These are phyloP conservation scores for Heteropelma amictum DNA, from an alignment of 2,888 invertebrate genomes.

Conservation along the genomic window DNA sequence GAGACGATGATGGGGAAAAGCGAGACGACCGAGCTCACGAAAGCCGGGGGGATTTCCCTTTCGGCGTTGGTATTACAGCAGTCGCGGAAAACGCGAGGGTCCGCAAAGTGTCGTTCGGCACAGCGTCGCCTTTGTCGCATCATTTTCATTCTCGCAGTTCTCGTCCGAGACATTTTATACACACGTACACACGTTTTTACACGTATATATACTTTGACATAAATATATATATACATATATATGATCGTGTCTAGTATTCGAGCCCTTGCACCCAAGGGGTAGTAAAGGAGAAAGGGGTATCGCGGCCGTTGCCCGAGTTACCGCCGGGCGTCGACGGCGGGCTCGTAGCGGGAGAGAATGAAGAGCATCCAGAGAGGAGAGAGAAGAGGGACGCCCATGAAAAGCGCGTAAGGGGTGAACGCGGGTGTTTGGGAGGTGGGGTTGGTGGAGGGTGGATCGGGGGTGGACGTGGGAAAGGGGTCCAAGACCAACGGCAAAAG, in stretches of 20 bases:
- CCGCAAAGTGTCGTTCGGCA: not conserved
- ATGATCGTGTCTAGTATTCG: not conserved
- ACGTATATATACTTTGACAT: too few species aligned
- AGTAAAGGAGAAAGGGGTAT: slow-evolving; percentile 48
- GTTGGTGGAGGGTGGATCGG: not conserved
- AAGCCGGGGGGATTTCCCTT: not conserved
- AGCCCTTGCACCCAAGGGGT: not conserved
- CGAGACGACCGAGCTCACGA: not conserved
- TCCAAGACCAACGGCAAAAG: slow-evolving; percentile 14
- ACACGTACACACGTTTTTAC: not conserved
- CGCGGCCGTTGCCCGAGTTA: slow-evolving; percentile 63
- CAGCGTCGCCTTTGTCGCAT: not conserved
- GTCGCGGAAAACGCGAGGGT: not conserved
- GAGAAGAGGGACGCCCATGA: not conserved
- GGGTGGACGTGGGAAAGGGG: not conserved
- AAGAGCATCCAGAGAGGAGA: not conserved
- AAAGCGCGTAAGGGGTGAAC: not conserved
- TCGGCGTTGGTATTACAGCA: not conserved
- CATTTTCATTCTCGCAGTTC: not conserved
- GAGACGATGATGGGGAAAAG: not conserved
- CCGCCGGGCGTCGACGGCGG: slow-evolving; percentile 55
- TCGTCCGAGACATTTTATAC: not conserved
- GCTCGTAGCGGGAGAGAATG: slow-evolving; percentile 13
- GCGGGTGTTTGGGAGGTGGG: not conserved
- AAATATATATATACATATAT: not conserved